Evolutionary conservation across 2,797 vertebrate species (phyloP), one percentile per base, ranked within the genome.

Genomic region (Microctenopoma steveboyesi): DNA sequence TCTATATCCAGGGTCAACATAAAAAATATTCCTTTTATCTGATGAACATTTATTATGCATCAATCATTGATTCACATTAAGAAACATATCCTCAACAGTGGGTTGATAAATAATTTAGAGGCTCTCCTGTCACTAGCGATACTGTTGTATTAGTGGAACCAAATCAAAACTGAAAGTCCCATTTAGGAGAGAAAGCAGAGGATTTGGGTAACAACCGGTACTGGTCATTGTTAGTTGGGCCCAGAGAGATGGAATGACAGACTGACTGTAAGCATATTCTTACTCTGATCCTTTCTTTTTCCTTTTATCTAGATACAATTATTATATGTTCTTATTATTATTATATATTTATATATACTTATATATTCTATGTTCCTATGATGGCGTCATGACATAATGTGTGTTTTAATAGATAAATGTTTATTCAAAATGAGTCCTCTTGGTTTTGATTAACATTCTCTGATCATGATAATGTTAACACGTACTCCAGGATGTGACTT

Each of bases 31-130:
- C 52, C 74, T 86, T 64, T 88, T 81, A 85, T 65, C 73, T 72
- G 54, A 72, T 86, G 84, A 87, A 74, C 83, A 86, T 85, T 91
- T 91, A 87, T 88, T 82, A 88, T 91, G 82, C 88, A 83, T 67
- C 53, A 56, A 52, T 88, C 89, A 92, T 90, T 90, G 89, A 88
- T 91, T 91, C 88, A 59, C 88, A 91, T 92, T 87, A 90, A 85
- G 81, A 75, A 84, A 86, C 84, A 83, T 86, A 78, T 87, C 84
- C 82, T 88, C 69, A 84, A 85, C 87, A 84, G 85, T 64, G 69
- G 75, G 71, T 72, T 69, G 53, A 83, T 93, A 85, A 92, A 93
- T 92, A 86, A 93, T 91, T 92, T 72, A 92, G 66, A 86, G 74
- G 55, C 81, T 86, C 69, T 74, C 72, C 84, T 85, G 83, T 90